Base-by-base conservation (phyloP, 2,113 vertebrate species). In the Ochotona curzoniae region DNA sequence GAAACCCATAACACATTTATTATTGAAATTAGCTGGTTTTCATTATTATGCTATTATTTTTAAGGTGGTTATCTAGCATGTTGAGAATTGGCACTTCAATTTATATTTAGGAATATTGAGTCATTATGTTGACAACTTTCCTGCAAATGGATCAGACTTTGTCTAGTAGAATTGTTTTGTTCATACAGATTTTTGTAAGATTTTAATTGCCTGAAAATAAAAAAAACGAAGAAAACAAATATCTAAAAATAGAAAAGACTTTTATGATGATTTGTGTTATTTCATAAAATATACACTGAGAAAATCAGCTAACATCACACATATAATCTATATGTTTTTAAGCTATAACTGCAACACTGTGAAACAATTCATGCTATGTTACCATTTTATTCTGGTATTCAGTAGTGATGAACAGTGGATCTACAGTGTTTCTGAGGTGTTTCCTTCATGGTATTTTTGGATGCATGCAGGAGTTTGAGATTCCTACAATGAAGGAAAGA, bases 391-490 rank as follows among this genome's bases (percentile, higher is more conserved):
- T 85, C 5, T 38, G 5, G 69, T 32, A 0, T 49, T 32, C n/a
- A 32, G 0, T 84, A 49, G 6, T 32, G 61, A 51, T 76, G 17
- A 69, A 14, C 1, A 1, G 21, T 28, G 17, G 23, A 81, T 7
- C n/a, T 0, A 0, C 5, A 21, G 26, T 2, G 21, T 63, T 5
- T 21, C 5, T 30, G 3, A 1, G 21, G 2, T 20, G 20, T 11
- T 3, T 83, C 9, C 8, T 4, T 4, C 9, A 7, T 23, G 1
- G 2, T 15, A 54, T 17, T 2, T 28, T 23, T 7, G 51, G 85
- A 86, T 38, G 2, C 3, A 47, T 15, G 20, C 9, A 57, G 38
- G 4, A 61, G 17, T 2, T 60, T 84, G 26, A 5, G 17, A 1
- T 49, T 49, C 30, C 63, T 13, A 70, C 1, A 38, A 23, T 85